A percentile compares a stretch with the other conserved stretches of the same genome.
Evolutionary conservation across 2,888 invertebrate species (phyloP).

Genomic region (Holacanthella duospinosa): DNA sequence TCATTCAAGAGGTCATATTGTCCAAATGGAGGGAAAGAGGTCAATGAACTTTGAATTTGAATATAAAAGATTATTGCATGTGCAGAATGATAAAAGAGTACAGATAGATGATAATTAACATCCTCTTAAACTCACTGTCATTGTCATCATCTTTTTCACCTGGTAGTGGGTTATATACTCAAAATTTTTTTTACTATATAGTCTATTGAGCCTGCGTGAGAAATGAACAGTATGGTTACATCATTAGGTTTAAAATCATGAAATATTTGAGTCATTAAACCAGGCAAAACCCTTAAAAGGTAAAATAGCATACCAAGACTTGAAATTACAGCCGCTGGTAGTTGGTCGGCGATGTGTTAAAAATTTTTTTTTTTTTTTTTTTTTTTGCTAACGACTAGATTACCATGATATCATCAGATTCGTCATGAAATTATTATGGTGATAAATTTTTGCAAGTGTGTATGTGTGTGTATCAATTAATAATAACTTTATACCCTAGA

Average conservation of each 20-base stretch:
- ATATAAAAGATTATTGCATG: neutral
- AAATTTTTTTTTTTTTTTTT: no score
- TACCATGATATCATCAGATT: no score
- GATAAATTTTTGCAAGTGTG: no score
- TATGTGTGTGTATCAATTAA: no score
- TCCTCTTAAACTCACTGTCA: neutral
- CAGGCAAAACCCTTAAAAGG: neutral
- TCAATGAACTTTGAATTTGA: no score
- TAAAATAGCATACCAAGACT: neutral
- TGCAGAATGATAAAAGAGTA: neutral
- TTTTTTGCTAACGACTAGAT: no score
- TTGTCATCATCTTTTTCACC: neutral
- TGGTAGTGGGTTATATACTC: neutral
- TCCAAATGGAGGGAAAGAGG: no score
- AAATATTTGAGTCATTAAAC: neutral
- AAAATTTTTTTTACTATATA: neutral
- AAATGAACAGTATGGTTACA: neutral
- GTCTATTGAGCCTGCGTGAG: neutral
- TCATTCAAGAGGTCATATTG: no score
- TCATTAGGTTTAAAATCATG: neutral
- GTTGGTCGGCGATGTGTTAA: neutral
- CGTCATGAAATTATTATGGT: no score
- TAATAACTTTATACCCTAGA: no score
- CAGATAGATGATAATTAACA: neutral
- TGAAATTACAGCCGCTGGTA: neutral